These are phyloP conservation scores for Pseudopleuronectes americanus DNA, from an alignment of 2,797 vertebrate genomes.

Conservation along the genomic window DNA sequence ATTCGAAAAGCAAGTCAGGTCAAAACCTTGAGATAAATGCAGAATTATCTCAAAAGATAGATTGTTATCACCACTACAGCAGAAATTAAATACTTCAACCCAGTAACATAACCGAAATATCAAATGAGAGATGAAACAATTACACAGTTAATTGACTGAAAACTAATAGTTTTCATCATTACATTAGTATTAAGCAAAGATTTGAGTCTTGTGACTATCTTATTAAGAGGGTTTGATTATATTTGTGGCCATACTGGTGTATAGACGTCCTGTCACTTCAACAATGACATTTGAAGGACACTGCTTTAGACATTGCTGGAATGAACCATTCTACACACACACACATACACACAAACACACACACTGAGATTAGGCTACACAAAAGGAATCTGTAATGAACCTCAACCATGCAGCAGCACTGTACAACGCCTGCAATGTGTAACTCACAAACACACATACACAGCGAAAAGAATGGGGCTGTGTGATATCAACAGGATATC, in stretches of 20 bases:
- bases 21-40: no score
- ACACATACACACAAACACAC: constrained; percentile 43
- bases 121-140: no score
- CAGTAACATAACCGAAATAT: no score
- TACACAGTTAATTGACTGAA: no score
- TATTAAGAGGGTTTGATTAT: neutral
- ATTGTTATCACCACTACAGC: no score
- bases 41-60: no score
- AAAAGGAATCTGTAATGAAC: constrained; percentile 72
- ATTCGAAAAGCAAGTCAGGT: no score
- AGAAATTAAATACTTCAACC: neutral
- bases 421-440: constrained; percentile 65
- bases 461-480: constrained; percentile 68
- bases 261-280: constrained; percentile 14
- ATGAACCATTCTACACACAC: constrained; percentile 19
- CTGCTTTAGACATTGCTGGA: constrained; percentile 37
- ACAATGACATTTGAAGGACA: constrained; percentile 54
- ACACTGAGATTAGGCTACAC: constrained; percentile 35
- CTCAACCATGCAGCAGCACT: constrained; percentile 57
- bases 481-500: constrained; percentile 83
- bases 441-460: constrained; percentile 57
- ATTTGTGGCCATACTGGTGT: neutral
- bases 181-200: neutral
- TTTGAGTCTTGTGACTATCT: neutral
- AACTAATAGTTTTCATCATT: no score